Evolutionary conservation across 1,140 invertebrate species (phyloP), one percentile per base, ranked within the genome.

Genomic region (Drosophila lowei): DNA sequence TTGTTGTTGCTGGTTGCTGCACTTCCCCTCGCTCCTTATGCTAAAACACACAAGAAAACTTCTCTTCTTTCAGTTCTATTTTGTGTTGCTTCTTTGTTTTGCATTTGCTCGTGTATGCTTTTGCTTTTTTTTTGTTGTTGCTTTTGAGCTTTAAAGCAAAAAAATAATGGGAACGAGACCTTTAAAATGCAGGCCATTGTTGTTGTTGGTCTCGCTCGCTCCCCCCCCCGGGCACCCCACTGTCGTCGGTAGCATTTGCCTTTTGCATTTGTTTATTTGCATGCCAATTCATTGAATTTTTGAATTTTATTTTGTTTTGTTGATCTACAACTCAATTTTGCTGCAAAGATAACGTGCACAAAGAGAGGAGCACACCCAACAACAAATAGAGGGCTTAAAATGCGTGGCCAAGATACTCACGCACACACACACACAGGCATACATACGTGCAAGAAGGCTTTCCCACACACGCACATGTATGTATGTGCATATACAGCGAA

Each of bases 221-320:
- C 2, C 18, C 18, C 18, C 18, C 18, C 18, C 1, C 23, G 23
- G 23, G 4, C 23, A 6, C 23, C 23, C 3, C 23, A 6, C 23
- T 25, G 23, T 25, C 28, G 4, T 23, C 44, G 25, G 44, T 49
- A 38, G 34, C 57, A 23, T 54, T 56, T 48, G 28, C 30, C 65
- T 52, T 34, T 46, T 70, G 42, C 63, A 68, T 71, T 85, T 77
- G 60, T 84, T 77, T 84, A 77, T 85, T 85, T 85, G 63, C 48
- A 63, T 72, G 80, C 64, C 80, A 81, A 83, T 77, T 77, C 66
- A 44, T 48, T 66, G 62, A 54, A 43, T 60, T 49, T 13, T 38
- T 18, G 18, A 18, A 18, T 18, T 18, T 9, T 38, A 5, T 9
- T 38, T 38, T 5, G 34, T 38, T 73, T 68, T 56, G 64, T 68